phyloP scores from a whole-genome alignment of 2,113 vertebrate species.

The Scomber colias region DNA sequence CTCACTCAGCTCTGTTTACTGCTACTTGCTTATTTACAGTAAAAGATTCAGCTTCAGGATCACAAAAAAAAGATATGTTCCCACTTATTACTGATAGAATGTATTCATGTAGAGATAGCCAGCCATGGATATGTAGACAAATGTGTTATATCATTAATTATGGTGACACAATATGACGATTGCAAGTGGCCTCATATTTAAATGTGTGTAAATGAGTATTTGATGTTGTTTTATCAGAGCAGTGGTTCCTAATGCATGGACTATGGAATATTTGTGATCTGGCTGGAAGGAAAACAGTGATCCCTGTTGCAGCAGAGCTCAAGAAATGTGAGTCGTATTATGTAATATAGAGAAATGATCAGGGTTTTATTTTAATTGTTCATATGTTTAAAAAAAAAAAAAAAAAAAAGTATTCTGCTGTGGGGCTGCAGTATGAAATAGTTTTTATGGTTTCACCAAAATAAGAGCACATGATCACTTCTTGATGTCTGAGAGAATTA shows the following conservation, averaged over 20 bases:
- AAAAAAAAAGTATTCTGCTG: neutral
- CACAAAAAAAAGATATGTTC: neutral
- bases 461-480: constrained; percentile 1
- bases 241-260: too few relatives aligned
- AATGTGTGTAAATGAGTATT: too few relatives aligned
- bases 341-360: too few relatives aligned
- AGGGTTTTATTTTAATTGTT: neutral
- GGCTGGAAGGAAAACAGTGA: too few relatives aligned
- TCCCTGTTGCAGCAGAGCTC: too few relatives aligned
- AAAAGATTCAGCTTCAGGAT: too few relatives aligned
- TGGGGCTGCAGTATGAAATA: neutral
- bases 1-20: neutral
- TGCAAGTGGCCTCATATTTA: neutral
- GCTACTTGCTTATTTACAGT: too few relatives aligned
- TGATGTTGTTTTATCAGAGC: too few relatives aligned
- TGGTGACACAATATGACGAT: neutral
- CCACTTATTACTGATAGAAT: neutral
- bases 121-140: neutral
- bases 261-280: too few relatives aligned
- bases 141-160: neutral
- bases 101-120: neutral
- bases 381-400: constrained; percentile 1
- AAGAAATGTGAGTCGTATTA: too few relatives aligned
- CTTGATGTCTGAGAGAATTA: neutral
- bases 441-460: constrained; percentile 3